These are phyloP conservation scores for Cyphomyrus plagiostoma DNA, from an alignment of 2,113 vertebrate genomes.

Conservation along the genomic window DNA sequence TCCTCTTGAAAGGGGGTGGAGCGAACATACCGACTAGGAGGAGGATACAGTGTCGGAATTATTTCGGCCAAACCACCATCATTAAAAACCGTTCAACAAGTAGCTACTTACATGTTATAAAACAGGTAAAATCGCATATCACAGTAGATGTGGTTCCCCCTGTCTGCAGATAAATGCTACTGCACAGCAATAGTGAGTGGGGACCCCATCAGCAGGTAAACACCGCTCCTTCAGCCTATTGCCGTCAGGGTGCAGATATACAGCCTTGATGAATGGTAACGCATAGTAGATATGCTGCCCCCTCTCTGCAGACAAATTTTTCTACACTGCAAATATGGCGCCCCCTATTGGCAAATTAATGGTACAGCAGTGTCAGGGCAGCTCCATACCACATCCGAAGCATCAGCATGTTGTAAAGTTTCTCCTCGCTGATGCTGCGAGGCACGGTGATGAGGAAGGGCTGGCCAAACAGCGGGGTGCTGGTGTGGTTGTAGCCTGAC, in stretches of 20 bases:
- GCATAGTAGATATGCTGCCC: background rate
- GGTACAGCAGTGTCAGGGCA: background rate
- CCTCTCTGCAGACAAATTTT: background rate
- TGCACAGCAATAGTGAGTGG: background rate
- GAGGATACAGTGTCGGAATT: background rate
- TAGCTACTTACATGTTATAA: background rate
- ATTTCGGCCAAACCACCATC: background rate
- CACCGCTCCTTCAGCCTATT: background rate
- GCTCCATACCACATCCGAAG: conserved; percentile 79
- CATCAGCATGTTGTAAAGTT: conserved; percentile 91
- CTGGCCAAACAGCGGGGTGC: conserved; percentile 85
- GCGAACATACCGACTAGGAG: conserved; percentile 57
- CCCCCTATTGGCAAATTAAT: background rate
- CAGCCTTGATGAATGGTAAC: background rate
- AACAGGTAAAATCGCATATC: background rate
- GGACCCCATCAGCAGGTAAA: background rate
- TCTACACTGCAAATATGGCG: background rate
- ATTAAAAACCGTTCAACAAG: background rate
- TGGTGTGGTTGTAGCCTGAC: conserved; percentile 89
- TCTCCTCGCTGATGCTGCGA: conserved; percentile 88
- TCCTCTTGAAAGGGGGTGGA: conserved; percentile 61
- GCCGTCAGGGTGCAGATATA: background rate
- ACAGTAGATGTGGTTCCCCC: background rate
- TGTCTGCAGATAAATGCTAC: background rate
- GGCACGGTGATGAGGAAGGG: conserved; percentile 94